These are phyloP conservation scores for Glaucopsyche alexis DNA, from an alignment of 2,888 invertebrate species.

Conservation along the genomic window DNA sequence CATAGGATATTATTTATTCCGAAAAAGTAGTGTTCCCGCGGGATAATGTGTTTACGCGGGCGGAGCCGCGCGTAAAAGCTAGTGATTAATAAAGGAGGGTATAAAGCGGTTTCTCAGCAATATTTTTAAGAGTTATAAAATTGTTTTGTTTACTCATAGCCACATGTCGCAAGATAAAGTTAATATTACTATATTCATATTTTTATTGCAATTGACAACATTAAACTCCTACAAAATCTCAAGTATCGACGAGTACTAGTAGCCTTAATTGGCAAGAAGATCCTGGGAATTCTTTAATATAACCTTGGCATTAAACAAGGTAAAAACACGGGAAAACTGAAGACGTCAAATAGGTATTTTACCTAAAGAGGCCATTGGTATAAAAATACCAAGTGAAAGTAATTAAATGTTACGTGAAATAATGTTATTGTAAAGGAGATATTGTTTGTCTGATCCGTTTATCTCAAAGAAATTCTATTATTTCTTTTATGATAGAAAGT, in stretches of 20 bases:
- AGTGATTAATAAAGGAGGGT: too few species aligned
- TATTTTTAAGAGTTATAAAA: too few species aligned
- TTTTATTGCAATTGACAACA: not conserved
- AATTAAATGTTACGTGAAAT: not conserved
- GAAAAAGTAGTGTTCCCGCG: too few species aligned
- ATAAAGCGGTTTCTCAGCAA: too few species aligned
- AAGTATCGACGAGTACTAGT: not conserved
- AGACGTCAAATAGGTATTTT: not conserved
- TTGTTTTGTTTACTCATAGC: too few species aligned
- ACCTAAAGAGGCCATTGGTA: not conserved
- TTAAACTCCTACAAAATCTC: not conserved
- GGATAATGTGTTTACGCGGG: too few species aligned
- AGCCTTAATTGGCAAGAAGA: not conserved
- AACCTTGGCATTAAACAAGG: constrained; percentile 7
- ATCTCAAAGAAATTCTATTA: not conserved
- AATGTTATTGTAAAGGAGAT: not conserved
- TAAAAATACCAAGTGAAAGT: not conserved
- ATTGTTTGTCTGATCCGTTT: too few species aligned
- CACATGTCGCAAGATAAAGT: too few species aligned
- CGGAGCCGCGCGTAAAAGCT: too few species aligned
- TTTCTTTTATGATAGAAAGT: not conserved
- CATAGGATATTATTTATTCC: too few species aligned
- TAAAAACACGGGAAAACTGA: not conserved
- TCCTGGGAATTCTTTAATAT: not conserved
- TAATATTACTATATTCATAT: not conserved